Evolutionary conservation across 1,140 invertebrate genomes (phyloP).

Genomic region (Aphidius gifuensis): DNA sequence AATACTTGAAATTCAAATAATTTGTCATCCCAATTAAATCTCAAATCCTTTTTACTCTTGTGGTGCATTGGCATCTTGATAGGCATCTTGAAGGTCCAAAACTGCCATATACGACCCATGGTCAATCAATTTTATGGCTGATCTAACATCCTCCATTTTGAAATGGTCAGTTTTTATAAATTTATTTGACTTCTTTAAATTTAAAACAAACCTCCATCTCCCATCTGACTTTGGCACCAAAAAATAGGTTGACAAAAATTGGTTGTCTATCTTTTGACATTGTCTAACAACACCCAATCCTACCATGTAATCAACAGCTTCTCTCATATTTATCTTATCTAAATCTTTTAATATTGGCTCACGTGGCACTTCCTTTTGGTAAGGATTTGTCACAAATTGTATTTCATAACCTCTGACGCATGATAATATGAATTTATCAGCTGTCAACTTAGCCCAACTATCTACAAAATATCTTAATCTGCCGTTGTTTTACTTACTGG

Average conservation of each 20-base stretch:
- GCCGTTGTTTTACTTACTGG: conserved; percentile 3
- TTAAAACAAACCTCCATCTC: no score
- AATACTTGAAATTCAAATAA: not conserved
- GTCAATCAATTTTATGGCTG: not conserved
- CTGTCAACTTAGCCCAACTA: conserved; percentile 18
- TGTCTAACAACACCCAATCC: no score
- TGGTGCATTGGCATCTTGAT: conserved; percentile 24
- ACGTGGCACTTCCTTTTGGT: not conserved
- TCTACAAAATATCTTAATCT: conserved; percentile 12
- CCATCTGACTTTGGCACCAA: no score
- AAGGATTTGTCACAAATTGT: not conserved
- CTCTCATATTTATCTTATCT: not conserved
- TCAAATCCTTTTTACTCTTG: conserved; percentile 26
- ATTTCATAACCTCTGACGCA: conserved; percentile 15
- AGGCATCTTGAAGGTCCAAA: conserved; percentile 37
- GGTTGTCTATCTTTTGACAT: no score
- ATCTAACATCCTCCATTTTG: no score
- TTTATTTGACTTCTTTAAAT: no score
- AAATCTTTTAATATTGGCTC: not conserved
- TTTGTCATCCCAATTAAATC: not conserved
- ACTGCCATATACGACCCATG: conserved; percentile 29
- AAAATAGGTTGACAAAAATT: no score
- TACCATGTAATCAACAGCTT: no score
- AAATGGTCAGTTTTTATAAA: no score
- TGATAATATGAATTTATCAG: conserved; percentile 14